These are phyloP conservation scores for Cartodere bifasciata DNA, from an alignment of 2,888 invertebrate species.

Conservation along the genomic window DNA sequence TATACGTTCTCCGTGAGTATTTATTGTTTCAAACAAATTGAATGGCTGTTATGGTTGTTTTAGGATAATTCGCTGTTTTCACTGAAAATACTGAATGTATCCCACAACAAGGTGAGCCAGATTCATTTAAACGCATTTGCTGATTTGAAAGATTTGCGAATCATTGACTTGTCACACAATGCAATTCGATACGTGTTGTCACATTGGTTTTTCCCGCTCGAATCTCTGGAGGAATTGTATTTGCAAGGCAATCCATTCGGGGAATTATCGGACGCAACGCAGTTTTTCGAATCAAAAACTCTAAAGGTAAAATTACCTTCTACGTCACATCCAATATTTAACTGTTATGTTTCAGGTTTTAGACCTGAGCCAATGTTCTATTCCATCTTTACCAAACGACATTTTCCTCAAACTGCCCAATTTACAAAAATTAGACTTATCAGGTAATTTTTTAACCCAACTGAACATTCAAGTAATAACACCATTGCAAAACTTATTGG, in stretches of 20 bases:
- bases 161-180: slow-evolving; percentile 46
- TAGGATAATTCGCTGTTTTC: no score
- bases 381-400: neutral
- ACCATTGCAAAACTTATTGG: neutral
- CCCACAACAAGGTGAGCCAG: slow-evolving; percentile 46
- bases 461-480: neutral
- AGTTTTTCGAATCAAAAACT: neutral
- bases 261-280: neutral
- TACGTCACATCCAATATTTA: neutral
- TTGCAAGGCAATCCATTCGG: neutral
- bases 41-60: no score
- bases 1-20: no score
- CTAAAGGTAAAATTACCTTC: neutral
- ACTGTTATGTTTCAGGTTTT: slow-evolving; percentile 2
- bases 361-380: slow-evolving; percentile 4
- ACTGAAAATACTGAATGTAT: slow-evolving; percentile 36
- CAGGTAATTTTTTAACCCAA: neutral
- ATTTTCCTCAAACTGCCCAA: slow-evolving; percentile 3
- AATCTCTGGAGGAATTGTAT: neutral
- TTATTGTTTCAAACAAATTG: no score
- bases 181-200: neutral
- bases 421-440: slow-evolving; percentile 1
- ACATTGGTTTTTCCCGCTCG: neutral
- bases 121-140: slow-evolving; percentile 46
- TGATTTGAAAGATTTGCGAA: slow-evolving; percentile 36